These are phyloP conservation scores for Podargus strigoides DNA, from an alignment of 2,797 vertebrate species.

Conservation along the genomic window DNA sequence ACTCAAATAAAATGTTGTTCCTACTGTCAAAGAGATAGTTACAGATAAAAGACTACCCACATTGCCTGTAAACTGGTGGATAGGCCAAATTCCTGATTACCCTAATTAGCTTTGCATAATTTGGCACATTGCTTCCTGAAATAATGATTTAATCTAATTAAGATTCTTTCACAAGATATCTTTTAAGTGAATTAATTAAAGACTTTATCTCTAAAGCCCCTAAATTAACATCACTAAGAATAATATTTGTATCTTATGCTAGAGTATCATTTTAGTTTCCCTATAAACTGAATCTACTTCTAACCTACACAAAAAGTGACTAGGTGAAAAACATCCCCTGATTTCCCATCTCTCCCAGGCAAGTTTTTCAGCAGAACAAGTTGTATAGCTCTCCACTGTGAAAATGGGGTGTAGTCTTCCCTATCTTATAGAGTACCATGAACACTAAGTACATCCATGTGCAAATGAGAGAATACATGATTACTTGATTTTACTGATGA, in stretches of 20 bases:
- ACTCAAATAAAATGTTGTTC: conserved; percentile 19
- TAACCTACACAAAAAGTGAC: not conserved
- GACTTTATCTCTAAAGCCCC: conserved; percentile 14
- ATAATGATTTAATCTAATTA: conserved; percentile 58
- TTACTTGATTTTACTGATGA: not conserved
- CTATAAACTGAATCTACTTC: not conserved
- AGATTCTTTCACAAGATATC: conserved; percentile 4
- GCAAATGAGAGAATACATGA: not conserved
- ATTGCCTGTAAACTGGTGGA: not conserved
- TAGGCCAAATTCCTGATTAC: conserved; percentile 6
- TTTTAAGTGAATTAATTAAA: conserved; percentile 49
- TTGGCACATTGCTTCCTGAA: conserved; percentile 40
- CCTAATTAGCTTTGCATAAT: conserved; percentile 4
- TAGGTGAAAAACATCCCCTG: not conserved
- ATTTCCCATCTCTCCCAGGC: not conserved
- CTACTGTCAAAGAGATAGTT: conserved; percentile 11
- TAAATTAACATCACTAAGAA: conserved; percentile 33
- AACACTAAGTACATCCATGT: not conserved
- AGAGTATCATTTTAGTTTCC: not conserved
- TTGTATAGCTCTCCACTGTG: not conserved
- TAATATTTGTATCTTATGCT: not conserved
- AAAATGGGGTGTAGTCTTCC: not conserved
- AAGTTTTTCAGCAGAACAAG: not conserved
- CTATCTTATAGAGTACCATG: not conserved
- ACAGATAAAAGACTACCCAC: conserved; percentile 21